phyloP scores from a whole-genome alignment of 2,888 invertebrate genomes.

The Chrysopilus asiliformis region DNA sequence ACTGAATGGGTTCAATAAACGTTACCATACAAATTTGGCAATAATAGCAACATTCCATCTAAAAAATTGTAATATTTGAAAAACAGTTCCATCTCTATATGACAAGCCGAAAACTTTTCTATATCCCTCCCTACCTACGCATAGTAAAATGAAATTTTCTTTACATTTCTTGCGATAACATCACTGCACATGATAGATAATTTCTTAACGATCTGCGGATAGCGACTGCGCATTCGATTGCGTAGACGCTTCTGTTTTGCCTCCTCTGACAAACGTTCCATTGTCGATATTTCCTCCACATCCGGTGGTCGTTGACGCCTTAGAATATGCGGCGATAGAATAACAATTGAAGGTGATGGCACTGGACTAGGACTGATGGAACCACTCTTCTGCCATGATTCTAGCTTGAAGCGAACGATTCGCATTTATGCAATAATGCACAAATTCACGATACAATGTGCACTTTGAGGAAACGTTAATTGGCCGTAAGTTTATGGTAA shows the following conservation, averaged over 20 bases:
- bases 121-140: too few species aligned
- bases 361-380: slow-evolving; percentile 28
- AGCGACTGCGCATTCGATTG: slow-evolving; percentile 23
- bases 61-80: too few species aligned
- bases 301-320: slow-evolving; percentile 31
- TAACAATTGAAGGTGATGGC: slow-evolving; percentile 26
- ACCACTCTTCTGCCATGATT: slow-evolving; percentile 35
- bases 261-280: too few species aligned
- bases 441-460: too few species aligned
- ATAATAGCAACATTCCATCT: too few species aligned
- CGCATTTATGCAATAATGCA: slow-evolving; percentile 27
- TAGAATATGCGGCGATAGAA: slow-evolving; percentile 29
- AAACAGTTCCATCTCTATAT: too few species aligned
- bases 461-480: too few species aligned
- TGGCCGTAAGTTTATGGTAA: too few species aligned
- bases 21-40: too few species aligned
- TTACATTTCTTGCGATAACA: slow-evolving; percentile 43
- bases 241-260: slow-evolving; percentile 21
- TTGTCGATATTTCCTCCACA: slow-evolving; percentile 24
- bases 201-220: slow-evolving; percentile 35
- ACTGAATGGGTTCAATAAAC: too few species aligned
- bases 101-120: too few species aligned
- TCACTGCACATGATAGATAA: slow-evolving; percentile 44
- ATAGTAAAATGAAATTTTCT: slow-evolving; percentile 6
- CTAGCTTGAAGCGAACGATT: slow-evolving; percentile 35